Evolutionary conservation across 2,113 vertebrate species (phyloP).

Genomic region (Myanophis thanlyinensis): DNA sequence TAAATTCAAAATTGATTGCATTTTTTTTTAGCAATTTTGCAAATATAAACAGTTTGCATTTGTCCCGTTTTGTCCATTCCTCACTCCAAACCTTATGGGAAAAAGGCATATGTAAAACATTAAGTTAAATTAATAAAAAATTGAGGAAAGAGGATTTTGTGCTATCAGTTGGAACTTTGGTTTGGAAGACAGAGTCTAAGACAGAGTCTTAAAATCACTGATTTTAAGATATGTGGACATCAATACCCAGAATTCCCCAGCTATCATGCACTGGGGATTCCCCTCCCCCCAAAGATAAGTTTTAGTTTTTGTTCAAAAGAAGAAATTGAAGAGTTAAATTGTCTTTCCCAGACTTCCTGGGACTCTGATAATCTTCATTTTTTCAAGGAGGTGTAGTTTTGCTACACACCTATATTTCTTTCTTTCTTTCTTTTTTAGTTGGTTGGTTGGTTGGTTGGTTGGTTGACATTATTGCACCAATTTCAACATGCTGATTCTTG

Average conservation of each 20-base stretch:
- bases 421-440: too few relatives aligned
- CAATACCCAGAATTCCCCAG: background rate
- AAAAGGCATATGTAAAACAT: background rate
- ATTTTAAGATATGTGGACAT: background rate
- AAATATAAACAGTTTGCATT: background rate
- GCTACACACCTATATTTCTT: background rate
- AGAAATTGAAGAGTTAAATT: background rate
- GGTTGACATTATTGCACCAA: background rate
- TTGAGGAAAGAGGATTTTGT: background rate
- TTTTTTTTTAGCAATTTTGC: constrained; percentile 4
- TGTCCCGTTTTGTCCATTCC: background rate
- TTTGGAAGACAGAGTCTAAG: background rate
- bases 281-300: background rate
- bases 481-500: background rate
- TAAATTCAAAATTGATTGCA: background rate
- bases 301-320: background rate
- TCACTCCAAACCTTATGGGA: background rate
- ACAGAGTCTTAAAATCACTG: background rate
- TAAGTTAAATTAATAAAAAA: background rate
- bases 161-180: background rate
- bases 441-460: background rate
- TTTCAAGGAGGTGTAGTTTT: background rate
- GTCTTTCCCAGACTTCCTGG: background rate
- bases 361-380: background rate
- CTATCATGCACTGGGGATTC: background rate